Evolutionary conservation across 2,113 vertebrate species (phyloP).

Genomic region (Daphoenositta chrysoptera): DNA sequence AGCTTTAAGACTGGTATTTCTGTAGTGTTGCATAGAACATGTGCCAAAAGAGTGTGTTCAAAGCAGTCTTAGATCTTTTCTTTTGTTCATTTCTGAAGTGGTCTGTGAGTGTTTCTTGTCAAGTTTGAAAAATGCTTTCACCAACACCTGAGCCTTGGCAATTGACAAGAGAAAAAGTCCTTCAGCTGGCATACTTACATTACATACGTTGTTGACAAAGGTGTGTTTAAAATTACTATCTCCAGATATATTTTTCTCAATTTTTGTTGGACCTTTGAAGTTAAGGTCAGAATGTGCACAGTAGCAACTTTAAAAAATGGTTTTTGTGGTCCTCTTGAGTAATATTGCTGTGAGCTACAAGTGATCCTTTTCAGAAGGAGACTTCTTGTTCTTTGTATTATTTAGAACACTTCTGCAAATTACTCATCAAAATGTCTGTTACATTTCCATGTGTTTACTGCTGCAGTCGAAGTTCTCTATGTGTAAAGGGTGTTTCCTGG

Average conservation of each 20-base stretch:
- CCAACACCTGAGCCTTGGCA: conserved; percentile 51
- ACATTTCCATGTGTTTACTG: neutral
- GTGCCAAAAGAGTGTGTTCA: conserved; percentile 51
- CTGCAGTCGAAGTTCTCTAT: neutral
- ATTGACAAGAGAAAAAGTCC: neutral
- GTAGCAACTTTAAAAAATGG: neutral
- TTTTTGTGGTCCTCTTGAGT: neutral
- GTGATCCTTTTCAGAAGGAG: neutral
- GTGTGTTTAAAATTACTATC: neutral
- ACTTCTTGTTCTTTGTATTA: neutral
- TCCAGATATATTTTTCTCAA: neutral
- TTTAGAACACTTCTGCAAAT: conserved; percentile 1
- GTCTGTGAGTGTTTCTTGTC: conserved; percentile 50
- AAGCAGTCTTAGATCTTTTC: conserved; percentile 65
- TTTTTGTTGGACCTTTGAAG: neutral
- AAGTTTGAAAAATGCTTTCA: conserved; percentile 67
- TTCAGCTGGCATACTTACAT: neutral
- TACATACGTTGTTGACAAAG: neutral
- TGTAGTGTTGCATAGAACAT: conserved; percentile 45
- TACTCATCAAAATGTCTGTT: neutral
- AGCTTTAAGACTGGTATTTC: conserved; percentile 13
- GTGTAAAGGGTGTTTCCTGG: conserved; percentile 13
- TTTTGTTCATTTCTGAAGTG: conserved; percentile 69
- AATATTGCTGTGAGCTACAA: neutral
- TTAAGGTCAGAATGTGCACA: neutral